Percentiles rank a stretch among this genome's conserved stretches.
Conservation (phyloP, 2,113 vertebrate genomes). For the Eulemur rufifrons region DNA sequence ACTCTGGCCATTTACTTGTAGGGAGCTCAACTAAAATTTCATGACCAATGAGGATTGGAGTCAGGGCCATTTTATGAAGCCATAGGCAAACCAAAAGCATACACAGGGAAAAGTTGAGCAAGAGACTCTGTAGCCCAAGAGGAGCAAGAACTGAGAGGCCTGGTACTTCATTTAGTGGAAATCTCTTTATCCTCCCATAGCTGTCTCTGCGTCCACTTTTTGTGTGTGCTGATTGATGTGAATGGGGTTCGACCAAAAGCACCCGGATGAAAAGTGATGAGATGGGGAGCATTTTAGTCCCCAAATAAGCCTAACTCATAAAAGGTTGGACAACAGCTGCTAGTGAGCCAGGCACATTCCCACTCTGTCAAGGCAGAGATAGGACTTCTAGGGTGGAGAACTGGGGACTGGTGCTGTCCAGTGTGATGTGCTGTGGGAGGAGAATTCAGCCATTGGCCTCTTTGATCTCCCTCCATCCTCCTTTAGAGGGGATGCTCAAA, state of each 20-base stretch:
- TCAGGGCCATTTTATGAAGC: not conserved
- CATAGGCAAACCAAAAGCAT: not conserved
- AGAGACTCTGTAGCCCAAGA: not conserved
- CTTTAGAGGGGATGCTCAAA: not conserved
- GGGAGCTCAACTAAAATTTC: not conserved
- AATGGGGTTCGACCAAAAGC: not conserved
- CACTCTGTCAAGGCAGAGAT: not conserved
- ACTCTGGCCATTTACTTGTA: not conserved
- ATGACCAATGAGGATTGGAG: not conserved
- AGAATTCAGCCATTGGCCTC: not conserved
- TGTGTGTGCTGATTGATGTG: not conserved
- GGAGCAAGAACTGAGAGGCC: accelerated
- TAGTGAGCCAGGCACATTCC: not conserved
- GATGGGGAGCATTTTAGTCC: not conserved
- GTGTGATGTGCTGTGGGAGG: no score
- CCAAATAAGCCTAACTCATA: not conserved
- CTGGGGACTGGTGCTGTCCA: not conserved
- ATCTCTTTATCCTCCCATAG: not conserved
- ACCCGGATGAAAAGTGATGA: not conserved
- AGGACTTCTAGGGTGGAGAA: not conserved
- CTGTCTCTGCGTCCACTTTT: not conserved
- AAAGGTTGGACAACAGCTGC: not conserved
- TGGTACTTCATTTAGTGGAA: not conserved
- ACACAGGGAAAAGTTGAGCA: not conserved
- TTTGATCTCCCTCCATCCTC: not conserved